A percentile compares a stretch with the other conserved stretches of the same genome.
Conservation (phyloP, 2,888 invertebrate species). For the Habroteleia sp. region DNA sequence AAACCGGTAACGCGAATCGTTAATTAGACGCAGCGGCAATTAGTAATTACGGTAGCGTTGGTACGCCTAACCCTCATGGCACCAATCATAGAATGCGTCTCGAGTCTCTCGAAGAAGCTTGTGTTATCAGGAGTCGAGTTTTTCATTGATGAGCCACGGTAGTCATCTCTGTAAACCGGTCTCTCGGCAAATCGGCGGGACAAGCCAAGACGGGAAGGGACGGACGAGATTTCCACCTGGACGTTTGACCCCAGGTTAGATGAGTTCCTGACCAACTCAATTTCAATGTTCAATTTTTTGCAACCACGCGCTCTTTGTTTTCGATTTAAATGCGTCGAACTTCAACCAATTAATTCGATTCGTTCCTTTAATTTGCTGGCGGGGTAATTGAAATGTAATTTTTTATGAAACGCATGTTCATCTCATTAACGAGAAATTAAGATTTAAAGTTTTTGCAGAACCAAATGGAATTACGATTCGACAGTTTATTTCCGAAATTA, state of each 20-base stretch:
- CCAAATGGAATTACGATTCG: too few relatives aligned
- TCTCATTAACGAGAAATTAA: too few relatives aligned
- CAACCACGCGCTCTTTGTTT: not conserved
- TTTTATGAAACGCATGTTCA: too few relatives aligned
- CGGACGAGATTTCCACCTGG: constrained; percentile 48
- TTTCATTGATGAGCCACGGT: constrained; percentile 76
- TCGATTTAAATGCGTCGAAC: not conserved
- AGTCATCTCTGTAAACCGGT: constrained; percentile 74
- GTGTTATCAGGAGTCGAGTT: constrained; percentile 76
- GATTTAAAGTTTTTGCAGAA: too few relatives aligned
- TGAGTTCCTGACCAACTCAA: constrained; percentile 30
- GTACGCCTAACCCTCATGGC: constrained; percentile 41
- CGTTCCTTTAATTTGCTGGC: too few relatives aligned
- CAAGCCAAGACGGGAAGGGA: constrained; percentile 14
- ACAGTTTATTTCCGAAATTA: too few relatives aligned
- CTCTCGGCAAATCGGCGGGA: constrained; percentile 60
- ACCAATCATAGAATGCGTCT: constrained; percentile 55
- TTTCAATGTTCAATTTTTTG: constrained; percentile 10
- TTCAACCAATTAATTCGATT: not conserved
- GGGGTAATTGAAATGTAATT: too few relatives aligned
- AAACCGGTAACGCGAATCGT: constrained; percentile 69
- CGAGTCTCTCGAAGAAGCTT: constrained; percentile 38
- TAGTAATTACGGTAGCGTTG: constrained; percentile 76
- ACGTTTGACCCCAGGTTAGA: constrained; percentile 52
- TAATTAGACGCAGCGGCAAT: constrained; percentile 77